A percentile compares a stretch with the other conserved stretches of the same genome.
Conservation (phyloP, 1,140 invertebrate genomes). For the Platorchestia sp. region DNA sequence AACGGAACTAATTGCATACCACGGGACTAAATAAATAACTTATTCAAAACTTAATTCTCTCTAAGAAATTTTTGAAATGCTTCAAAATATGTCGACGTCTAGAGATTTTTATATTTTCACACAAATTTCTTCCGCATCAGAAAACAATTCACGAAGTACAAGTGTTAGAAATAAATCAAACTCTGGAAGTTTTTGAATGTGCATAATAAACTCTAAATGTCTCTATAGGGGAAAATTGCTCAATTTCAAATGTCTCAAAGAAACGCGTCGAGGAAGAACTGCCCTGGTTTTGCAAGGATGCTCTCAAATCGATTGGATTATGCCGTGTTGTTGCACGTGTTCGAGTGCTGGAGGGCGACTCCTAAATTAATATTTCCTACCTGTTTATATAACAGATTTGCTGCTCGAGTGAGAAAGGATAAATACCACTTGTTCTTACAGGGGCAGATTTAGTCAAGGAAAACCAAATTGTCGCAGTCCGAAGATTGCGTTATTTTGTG, state of each 20-base stretch:
- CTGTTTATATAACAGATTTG: conserved; percentile 49
- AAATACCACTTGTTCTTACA: conserved; percentile 7
- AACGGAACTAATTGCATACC: no score
- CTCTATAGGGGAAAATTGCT: no score
- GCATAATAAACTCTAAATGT: no score
- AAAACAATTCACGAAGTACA: no score
- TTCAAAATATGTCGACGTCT: no score
- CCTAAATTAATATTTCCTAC: conserved; percentile 44
- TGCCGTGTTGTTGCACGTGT: conserved; percentile 21
- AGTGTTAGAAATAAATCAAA: no score
- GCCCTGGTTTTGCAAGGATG: background rate
- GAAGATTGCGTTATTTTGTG: background rate
- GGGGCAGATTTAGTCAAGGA: background rate
- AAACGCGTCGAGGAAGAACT: background rate
- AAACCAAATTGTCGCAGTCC: background rate
- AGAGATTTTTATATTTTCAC: no score
- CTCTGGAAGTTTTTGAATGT: no score
- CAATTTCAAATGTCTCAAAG: background rate
- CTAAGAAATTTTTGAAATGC: no score
- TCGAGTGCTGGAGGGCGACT: background rate
- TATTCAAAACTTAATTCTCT: no score
- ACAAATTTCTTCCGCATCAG: no score
- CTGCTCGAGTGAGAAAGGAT: background rate
- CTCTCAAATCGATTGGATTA: conserved; percentile 27
- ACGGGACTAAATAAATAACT: no score